Evolutionary conservation across 2,797 vertebrate species (phyloP), one percentile per base, ranked within the genome.

Genomic region (Nyctibius grandis): DNA sequence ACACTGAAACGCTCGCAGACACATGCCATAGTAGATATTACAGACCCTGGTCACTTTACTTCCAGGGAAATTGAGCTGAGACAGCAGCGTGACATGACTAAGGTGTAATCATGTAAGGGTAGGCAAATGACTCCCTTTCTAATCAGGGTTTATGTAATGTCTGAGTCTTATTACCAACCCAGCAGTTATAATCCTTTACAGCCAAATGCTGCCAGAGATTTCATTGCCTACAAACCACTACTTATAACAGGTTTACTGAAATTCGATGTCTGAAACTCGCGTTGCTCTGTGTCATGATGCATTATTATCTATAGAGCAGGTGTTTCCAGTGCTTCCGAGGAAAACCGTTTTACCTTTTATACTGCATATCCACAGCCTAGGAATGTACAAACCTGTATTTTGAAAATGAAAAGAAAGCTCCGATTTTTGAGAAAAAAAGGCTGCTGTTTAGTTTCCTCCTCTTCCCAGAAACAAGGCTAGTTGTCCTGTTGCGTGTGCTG

Each of bases 1-100:
- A n/a, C 56, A 51, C 22, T 0, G 0, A 36, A 84, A 59, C 0
- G 0, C 60, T 80, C 3, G 1, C 70, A 93, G 42, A 36, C 6
- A 1, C 15, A 29, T 1, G 3, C 23, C 26, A 21, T 1, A 0
- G 54, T 4, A 0, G 0, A 5, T 72, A 9, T 38, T 31, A 38
- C 29, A 75, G 48, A 25, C 25, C 12, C 12, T 23, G n/a, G 40
- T 34, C 53, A 60, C 44, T 45, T 67, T 26, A 25, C 21, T 18
- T 42, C 17, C 15, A 64, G 34, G 34, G 23, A 80, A 93, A 72
- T 2, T 20, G 47, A 31, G 36, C 31, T 0, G 0, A 51, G 48
- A 60, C 5, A 4, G 44, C 33, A 38, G 74, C 5, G 54, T 76
- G 74, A 38, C 28, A 33, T 2, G 6, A 50, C 20, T 48, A 10